A percentile compares a stretch with the other conserved stretches of the same genome.
phyloP scores from a whole-genome alignment of 2,888 invertebrate genomes.

The Cetonia aurata region DNA sequence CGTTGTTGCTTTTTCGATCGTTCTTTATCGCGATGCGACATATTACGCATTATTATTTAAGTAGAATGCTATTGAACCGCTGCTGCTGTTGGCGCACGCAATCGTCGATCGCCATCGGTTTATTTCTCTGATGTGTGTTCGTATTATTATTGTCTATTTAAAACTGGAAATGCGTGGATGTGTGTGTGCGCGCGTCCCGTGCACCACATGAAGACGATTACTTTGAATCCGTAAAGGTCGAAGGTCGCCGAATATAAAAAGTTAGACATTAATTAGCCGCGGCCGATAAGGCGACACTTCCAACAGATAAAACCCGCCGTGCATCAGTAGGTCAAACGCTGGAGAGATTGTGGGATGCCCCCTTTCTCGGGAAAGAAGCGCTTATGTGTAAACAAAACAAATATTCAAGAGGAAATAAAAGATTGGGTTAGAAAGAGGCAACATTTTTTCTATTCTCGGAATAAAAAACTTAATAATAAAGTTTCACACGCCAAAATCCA shows the following conservation, averaged over 20 bases:
- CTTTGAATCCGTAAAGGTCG: constrained; percentile 32
- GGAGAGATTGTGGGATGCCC: no score
- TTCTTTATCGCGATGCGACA: no score
- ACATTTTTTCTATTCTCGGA: no score
- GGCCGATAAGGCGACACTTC: constrained; percentile 27
- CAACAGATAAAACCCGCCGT: constrained; percentile 22
- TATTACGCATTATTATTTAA: constrained; percentile 34
- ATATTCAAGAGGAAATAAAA: not conserved
- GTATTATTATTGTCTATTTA: no score
- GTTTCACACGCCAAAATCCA: no score
- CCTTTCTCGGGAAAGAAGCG: no score
- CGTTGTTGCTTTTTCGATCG: no score
- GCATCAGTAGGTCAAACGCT: constrained; percentile 26
- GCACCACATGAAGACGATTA: not conserved
- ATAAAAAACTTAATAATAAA: no score
- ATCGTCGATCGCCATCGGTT: not conserved
- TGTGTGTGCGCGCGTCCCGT: not conserved
- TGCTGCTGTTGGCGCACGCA: not conserved
- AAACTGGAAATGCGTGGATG: not conserved
- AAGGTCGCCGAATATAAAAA: constrained; percentile 37
- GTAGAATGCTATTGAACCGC: constrained; percentile 35
- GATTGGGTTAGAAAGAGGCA: no score
- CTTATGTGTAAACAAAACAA: no score
- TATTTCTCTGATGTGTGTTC: not conserved
- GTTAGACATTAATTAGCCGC: constrained; percentile 38